A percentile compares a stretch with the other conserved stretches of the same genome.
These are phyloP conservation scores for Drosophila fuyamai DNA, from an alignment of 1,140 invertebrate species.

Conservation along the genomic window DNA sequence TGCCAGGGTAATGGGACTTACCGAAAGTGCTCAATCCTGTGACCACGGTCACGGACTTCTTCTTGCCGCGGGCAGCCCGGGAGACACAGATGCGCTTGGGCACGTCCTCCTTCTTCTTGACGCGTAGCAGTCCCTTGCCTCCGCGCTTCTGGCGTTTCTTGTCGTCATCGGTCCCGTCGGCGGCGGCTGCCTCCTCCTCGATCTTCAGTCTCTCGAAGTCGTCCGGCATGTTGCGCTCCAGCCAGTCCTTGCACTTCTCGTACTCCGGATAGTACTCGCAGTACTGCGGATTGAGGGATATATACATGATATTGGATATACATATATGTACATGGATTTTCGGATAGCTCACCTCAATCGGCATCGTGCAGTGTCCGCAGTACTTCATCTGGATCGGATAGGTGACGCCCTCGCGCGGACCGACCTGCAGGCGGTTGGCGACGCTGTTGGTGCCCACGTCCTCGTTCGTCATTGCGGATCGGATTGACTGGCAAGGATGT, in stretches of 20 bases:
- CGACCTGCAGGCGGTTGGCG: constrained; percentile 72
- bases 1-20: constrained; percentile 76
- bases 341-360: constrained; percentile 88
- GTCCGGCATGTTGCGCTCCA: constrained; percentile 96
- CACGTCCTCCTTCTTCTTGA: constrained; percentile 93
- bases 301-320: background rate
- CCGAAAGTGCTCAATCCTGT: constrained; percentile 95
- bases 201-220: constrained; percentile 94
- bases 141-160: constrained; percentile 96
- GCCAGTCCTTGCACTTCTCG: constrained; percentile 98
- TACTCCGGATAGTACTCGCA: constrained; percentile 99
- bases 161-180: constrained; percentile 91
- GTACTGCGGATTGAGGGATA: constrained; percentile 88
- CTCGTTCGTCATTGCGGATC: constrained; percentile 61
- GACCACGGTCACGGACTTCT: constrained; percentile 98
- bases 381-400: constrained; percentile 96
- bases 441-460: constrained; percentile 39
- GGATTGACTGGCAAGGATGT: constrained; percentile 15
- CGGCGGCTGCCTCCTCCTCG: constrained; percentile 87
- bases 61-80: constrained; percentile 97
- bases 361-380: constrained; percentile 97
- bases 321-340: constrained; percentile 5
- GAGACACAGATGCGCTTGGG: constrained; percentile 97
- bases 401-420: constrained; percentile 85
- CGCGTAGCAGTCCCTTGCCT: constrained; percentile 94